A percentile compares a stretch with the other conserved stretches of the same genome.
Conservation (phyloP, 2,797 vertebrate species). For the Sus cebifrons region DNA sequence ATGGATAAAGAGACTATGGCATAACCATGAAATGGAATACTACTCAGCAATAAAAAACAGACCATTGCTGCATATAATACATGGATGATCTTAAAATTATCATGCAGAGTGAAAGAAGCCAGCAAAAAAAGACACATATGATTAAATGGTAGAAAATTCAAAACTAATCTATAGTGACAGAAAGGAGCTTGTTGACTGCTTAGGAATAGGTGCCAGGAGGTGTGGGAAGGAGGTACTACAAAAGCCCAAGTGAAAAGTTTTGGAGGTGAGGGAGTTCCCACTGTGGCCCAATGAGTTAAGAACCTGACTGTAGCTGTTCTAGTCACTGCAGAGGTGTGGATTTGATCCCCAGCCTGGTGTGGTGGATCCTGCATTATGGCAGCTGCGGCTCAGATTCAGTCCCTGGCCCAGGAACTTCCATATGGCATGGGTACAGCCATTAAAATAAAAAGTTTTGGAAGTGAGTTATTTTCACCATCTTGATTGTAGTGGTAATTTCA, state of each 20-base stretch:
- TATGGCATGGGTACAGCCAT: no score
- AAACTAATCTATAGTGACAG: neutral
- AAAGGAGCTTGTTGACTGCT: neutral
- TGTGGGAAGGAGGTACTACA: neutral
- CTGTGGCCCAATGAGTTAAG: no score
- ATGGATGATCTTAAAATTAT: neutral
- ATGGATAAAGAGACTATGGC: neutral
- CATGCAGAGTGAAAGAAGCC: neutral
- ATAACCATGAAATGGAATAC: neutral
- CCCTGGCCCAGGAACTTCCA: no score
- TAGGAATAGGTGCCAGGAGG: neutral
- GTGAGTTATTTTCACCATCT: neutral
- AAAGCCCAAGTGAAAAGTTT: conserved; percentile 9
- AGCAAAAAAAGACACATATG: neutral
- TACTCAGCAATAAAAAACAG: neutral
- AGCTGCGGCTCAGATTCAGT: no score
- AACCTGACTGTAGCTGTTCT: no score
- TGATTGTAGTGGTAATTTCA: neutral
- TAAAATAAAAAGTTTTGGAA: neutral
- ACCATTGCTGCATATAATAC: neutral
- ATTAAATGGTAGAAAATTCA: conserved; percentile 1
- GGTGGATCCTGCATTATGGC: no score
- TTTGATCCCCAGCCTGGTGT: no score
- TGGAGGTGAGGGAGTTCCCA: neutral
- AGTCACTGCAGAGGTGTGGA: no score